phyloP scores from a whole-genome alignment of 2,113 vertebrate species.

The Psophia crepitans region DNA sequence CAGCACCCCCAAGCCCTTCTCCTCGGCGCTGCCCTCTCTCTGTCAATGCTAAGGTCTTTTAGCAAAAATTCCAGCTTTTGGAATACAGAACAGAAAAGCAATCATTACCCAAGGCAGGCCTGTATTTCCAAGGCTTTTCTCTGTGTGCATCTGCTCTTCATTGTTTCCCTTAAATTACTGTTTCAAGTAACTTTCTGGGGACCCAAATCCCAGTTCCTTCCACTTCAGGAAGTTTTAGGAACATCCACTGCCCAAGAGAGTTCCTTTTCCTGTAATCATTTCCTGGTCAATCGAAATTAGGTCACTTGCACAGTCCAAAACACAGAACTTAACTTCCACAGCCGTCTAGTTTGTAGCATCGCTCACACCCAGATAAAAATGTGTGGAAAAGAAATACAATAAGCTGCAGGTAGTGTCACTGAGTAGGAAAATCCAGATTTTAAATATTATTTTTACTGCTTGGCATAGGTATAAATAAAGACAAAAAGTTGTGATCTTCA shows the following conservation, averaged over 20 bases:
- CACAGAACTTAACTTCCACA: neutral
- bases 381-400: neutral
- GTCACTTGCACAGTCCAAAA: neutral
- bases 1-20: no score
- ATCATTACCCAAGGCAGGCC: neutral
- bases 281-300: neutral
- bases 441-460: neutral
- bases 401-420: neutral
- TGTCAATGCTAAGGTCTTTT: neutral
- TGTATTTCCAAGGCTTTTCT: neutral
- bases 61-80: neutral
- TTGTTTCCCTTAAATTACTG: neutral
- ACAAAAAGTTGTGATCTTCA: neutral
- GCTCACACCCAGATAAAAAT: neutral
- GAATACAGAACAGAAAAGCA: neutral
- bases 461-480: neutral
- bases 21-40: no score
- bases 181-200: neutral
- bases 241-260: neutral
- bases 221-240: neutral
- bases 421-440: neutral
- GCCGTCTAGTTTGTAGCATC: neutral
- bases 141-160: neutral
- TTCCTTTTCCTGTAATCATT: neutral
- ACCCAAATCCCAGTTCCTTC: neutral